A percentile compares a stretch with the other conserved stretches of the same genome.
Evolutionary conservation across 2,888 invertebrate species (phyloP).

Genomic region (Sisyra terminalis): DNA sequence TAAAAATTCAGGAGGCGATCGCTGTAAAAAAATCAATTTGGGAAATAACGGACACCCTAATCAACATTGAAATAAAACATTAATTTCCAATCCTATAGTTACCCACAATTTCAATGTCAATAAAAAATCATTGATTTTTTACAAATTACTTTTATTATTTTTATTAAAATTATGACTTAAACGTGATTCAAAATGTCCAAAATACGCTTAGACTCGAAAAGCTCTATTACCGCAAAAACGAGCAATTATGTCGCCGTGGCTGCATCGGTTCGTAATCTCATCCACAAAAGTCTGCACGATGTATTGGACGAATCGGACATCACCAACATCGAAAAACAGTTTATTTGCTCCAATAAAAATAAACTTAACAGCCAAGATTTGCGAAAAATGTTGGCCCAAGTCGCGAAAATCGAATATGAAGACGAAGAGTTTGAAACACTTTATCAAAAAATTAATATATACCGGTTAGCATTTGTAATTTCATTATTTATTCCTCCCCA

Average conservation of each 20-base stretch:
- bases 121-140: too few relatives aligned
- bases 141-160: too few relatives aligned
- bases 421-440: slow-evolving; percentile 42
- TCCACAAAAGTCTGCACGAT: slow-evolving; percentile 27
- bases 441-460: slow-evolving; percentile 38
- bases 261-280: slow-evolving; percentile 8
- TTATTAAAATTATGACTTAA: too few relatives aligned
- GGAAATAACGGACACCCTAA: too few relatives aligned
- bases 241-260: background rate
- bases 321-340: slow-evolving; percentile 29
- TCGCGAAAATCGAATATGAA: slow-evolving; percentile 32
- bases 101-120: too few relatives aligned
- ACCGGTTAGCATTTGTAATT: slow-evolving; percentile 16
- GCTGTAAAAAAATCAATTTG: too few relatives aligned
- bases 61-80: too few relatives aligned
- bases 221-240: background rate
- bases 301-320: slow-evolving; percentile 29
- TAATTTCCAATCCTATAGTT: too few relatives aligned
- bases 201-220: background rate
- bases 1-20: too few relatives aligned
- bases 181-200: background rate
- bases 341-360: slow-evolving; percentile 27
- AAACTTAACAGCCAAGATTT: slow-evolving; percentile 29
- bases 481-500: too few relatives aligned
- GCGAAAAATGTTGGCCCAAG: slow-evolving; percentile 24